Evolutionary conservation across 1,140 invertebrate genomes (phyloP).

Genomic region (Branchinecta lindahli): DNA sequence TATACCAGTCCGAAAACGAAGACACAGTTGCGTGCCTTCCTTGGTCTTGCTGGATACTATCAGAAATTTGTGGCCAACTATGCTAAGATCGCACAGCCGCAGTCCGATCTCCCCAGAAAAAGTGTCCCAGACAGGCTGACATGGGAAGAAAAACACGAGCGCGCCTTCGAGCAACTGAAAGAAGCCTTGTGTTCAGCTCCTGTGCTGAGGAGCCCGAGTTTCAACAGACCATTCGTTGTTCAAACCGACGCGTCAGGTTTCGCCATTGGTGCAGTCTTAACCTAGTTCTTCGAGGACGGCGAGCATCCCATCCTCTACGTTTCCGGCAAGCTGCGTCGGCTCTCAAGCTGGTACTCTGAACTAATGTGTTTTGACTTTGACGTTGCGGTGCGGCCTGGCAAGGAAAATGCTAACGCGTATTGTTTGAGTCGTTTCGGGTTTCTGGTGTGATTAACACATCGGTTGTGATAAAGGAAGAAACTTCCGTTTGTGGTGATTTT

Average conservation of each 20-base stretch:
- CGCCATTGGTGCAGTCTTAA: conserved; percentile 30
- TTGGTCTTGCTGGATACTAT: conserved; percentile 18
- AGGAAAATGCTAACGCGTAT: too few relatives aligned
- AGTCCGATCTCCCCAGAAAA: too few relatives aligned
- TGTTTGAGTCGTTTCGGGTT: too few relatives aligned
- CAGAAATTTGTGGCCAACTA: conserved; percentile 23
- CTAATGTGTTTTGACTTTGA: too few relatives aligned
- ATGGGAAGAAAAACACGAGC: too few relatives aligned
- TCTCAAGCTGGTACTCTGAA: too few relatives aligned
- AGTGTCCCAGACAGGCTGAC: too few relatives aligned
- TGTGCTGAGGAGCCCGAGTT: conserved; percentile 26
- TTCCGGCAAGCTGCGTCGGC: conserved; percentile 22
- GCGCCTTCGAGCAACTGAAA: conserved; percentile 20
- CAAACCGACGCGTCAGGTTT: conserved; percentile 27
- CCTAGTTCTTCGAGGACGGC: conserved; percentile 23
- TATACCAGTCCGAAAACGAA: neutral
- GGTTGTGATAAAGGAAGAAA: too few relatives aligned
- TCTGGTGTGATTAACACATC: too few relatives aligned
- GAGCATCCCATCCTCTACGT: conserved; percentile 28
- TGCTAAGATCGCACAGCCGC: conserved; percentile 18
- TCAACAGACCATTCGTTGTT: conserved; percentile 24
- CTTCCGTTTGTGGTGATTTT: too few relatives aligned
- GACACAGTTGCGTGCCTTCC: conserved; percentile 14
- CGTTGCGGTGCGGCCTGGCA: too few relatives aligned
- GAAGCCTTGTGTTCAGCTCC: conserved; percentile 17